phyloP scores from a whole-genome alignment of 1,140 invertebrate species.

The Drosophila lacertosa region DNA sequence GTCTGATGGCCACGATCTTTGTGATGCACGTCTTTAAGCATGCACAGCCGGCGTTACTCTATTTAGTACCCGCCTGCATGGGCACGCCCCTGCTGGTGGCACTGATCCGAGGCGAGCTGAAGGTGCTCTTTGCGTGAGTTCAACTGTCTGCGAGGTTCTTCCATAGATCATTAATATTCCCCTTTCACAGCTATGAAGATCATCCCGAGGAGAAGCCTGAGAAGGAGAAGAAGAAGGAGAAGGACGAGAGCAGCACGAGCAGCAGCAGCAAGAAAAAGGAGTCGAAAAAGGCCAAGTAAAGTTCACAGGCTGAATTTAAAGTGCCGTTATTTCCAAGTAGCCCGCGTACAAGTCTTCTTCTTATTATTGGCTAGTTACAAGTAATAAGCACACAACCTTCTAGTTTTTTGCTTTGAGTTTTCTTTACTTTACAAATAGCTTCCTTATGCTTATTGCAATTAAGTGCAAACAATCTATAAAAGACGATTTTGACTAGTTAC shows the following conservation, averaged over 20 bases:
- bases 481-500: conserved; percentile 55
- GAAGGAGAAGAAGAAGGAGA: conserved; percentile 83
- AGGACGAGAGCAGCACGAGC: conserved; percentile 55
- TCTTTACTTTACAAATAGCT: conserved; percentile 15
- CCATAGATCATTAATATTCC: not conserved
- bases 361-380: conserved; percentile 38
- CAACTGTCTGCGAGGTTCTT: not conserved
- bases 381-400: conserved; percentile 6
- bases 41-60: conserved; percentile 98
- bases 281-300: conserved; percentile 77
- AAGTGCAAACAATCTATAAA: conserved; percentile 39
- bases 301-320: conserved; percentile 11
- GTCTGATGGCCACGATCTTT: conserved; percentile 96
- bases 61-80: conserved; percentile 98
- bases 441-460: conserved; percentile 26
- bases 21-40: conserved; percentile 99
- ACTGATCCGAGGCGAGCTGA: conserved; percentile 95
- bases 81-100: conserved; percentile 94
- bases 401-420: not conserved
- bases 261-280: conserved; percentile 78
- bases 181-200: conserved; percentile 86
- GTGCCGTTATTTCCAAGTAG: conserved; percentile 5
- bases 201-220: conserved; percentile 85
- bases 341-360: conserved; percentile 70
- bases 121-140: conserved; percentile 94